Evolutionary conservation across 2,888 invertebrate genomes (phyloP).

Genomic region (Leptopilina myrica): DNA sequence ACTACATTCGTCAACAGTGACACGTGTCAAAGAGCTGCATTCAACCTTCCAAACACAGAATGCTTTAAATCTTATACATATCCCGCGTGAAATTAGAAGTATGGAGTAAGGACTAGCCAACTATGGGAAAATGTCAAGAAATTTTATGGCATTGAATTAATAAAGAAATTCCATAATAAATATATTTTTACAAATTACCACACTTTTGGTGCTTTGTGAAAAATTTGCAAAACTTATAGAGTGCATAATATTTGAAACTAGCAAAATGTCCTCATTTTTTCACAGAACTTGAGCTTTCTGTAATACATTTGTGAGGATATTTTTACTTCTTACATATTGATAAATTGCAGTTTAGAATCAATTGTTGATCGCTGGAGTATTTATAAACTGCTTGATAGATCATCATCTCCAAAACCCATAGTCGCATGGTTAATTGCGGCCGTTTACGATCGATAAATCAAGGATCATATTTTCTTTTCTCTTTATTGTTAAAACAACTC

Average conservation of each 20-base stretch:
- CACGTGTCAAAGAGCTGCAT: constrained; percentile 57
- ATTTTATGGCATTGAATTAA: no score
- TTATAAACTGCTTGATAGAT: neutral
- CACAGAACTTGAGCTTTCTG: no score
- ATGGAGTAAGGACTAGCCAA: no score
- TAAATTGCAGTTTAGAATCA: constrained; percentile 4
- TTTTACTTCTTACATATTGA: neutral
- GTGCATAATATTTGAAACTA: no score
- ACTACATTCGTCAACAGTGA: constrained; percentile 54
- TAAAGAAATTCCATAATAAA: no score
- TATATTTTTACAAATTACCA: no score
- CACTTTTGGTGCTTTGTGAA: no score
- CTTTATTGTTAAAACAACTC: constrained; percentile 60
- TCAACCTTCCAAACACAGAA: constrained; percentile 49
- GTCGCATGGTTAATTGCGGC: constrained; percentile 62
- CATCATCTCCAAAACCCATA: constrained; percentile 14
- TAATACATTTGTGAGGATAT: no score
- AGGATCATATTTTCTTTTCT: constrained; percentile 41
- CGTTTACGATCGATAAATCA: constrained; percentile 69
- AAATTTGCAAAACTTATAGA: no score
- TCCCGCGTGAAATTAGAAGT: no score
- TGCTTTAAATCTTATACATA: neutral
- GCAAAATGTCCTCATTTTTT: no score
- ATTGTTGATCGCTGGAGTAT: neutral
- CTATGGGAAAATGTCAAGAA: no score